These are phyloP conservation scores for Ooceraea biroi DNA, from an alignment of 1,140 invertebrate genomes.

Conservation along the genomic window DNA sequence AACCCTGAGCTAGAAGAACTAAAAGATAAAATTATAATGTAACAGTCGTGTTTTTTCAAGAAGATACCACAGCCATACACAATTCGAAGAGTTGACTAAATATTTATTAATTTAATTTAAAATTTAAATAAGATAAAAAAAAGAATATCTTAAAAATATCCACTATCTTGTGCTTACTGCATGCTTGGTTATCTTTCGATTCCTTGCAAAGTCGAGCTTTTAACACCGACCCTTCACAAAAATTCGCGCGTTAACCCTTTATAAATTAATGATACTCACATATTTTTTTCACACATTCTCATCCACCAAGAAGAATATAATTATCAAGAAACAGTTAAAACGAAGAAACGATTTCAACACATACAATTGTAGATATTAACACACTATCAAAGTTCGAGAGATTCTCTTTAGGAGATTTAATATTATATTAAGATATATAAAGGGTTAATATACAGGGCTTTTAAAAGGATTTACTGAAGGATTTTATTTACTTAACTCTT, in stretches of 20 bases:
- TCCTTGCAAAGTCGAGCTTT: constrained; percentile 4
- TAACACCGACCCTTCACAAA: constrained; percentile 44
- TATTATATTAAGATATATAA: constrained; percentile 41
- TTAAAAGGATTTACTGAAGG: constrained; percentile 8
- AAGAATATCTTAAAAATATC: not conserved
- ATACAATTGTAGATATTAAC: not conserved
- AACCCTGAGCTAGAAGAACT: too few relatives aligned
- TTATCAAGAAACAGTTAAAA: not conserved
- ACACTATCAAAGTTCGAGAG: not conserved
- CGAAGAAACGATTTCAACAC: constrained; percentile 6
- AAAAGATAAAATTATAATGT: too few relatives aligned
- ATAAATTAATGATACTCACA: constrained; percentile 23
- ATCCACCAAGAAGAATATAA: not conserved
- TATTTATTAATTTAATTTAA: too few relatives aligned
- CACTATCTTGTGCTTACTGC: not conserved
- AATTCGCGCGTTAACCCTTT: constrained; percentile 27
- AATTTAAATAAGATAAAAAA: not conserved
- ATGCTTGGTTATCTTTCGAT: constrained; percentile 51
- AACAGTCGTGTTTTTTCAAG: too few relatives aligned
- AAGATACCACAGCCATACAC: too few relatives aligned
- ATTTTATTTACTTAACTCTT: constrained; percentile 33
- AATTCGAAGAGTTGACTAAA: too few relatives aligned
- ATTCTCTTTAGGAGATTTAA: constrained; percentile 16
- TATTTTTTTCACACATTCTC: not conserved
- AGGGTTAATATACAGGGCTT: constrained; percentile 40